These are phyloP conservation scores for Forbesichthys papilliferus DNA, from an alignment of 2,113 vertebrate genomes.

Conservation along the genomic window DNA sequence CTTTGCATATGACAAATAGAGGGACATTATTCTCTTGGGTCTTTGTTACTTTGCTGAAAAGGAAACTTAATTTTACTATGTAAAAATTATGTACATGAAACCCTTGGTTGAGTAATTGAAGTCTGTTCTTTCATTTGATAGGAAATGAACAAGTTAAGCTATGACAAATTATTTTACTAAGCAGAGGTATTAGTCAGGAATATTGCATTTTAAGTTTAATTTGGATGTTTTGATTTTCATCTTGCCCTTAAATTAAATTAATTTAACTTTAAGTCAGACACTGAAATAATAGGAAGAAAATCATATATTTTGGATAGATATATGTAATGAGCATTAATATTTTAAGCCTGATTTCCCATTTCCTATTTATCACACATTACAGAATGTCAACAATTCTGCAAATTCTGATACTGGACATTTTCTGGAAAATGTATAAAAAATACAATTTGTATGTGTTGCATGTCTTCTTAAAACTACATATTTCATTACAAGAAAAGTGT, in stretches of 20 bases:
- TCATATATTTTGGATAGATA: slow-evolving; percentile 1
- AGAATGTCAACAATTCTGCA: too few relatives aligned
- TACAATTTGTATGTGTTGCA: too few relatives aligned
- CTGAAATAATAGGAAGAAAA: slow-evolving; percentile 38
- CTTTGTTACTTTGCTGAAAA: slow-evolving; percentile 47
- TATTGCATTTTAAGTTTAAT: slow-evolving; percentile 33
- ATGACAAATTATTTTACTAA: slow-evolving; percentile 48
- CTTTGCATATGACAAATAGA: slow-evolving; percentile 13
- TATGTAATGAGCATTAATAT: slow-evolving; percentile 12
- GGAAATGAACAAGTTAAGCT: slow-evolving; percentile 30
- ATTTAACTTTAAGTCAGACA: slow-evolving; percentile 17
- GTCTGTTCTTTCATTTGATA: slow-evolving; percentile 5
- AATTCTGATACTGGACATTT: too few relatives aligned
- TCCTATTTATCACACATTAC: too few relatives aligned
- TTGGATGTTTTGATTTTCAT: slow-evolving; percentile 30
- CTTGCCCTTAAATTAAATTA: slow-evolving; percentile 14
- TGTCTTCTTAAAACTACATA: too few relatives aligned
- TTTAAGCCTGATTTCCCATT: neutral
- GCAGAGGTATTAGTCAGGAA: slow-evolving; percentile 48
- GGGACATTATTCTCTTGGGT: too few relatives aligned
- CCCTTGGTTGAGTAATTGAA: slow-evolving; percentile 19
- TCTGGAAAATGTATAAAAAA: too few relatives aligned
- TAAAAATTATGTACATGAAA: slow-evolving; percentile 49
- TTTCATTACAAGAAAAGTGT: too few relatives aligned
- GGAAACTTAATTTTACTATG: slow-evolving; percentile 38